A percentile compares a stretch with the other conserved stretches of the same genome.
These are phyloP conservation scores for Poeciliopsis occidentalis DNA, from an alignment of 2,113 vertebrate species.

Conservation along the genomic window DNA sequence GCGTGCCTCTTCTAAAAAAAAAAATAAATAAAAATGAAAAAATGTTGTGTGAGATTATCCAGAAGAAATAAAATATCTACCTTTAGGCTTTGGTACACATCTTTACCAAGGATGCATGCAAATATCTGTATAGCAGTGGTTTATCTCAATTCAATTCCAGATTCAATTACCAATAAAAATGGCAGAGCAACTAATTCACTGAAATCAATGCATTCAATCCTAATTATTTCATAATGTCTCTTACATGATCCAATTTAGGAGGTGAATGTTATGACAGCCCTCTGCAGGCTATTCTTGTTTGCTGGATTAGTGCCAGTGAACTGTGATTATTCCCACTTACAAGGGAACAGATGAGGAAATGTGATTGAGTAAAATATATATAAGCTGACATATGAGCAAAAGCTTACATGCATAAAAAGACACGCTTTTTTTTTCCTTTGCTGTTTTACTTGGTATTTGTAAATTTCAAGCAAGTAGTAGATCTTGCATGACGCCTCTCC, in stretches of 20 bases:
- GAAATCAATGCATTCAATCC: slow-evolving; percentile 22
- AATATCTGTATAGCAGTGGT: neutral
- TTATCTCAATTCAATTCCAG: neutral
- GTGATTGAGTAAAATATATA: too few relatives aligned
- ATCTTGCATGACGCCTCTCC: too few relatives aligned
- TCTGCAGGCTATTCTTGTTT: slow-evolving; percentile 13
- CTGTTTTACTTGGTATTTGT: too few relatives aligned
- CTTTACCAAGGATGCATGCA: neutral
- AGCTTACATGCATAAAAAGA: too few relatives aligned
- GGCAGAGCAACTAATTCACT: slow-evolving; percentile 13
- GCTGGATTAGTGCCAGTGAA: neutral
- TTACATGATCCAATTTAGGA: slow-evolving; percentile 37
- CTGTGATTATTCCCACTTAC: neutral
- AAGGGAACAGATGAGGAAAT: too few relatives aligned
- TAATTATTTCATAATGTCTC: slow-evolving; percentile 44
- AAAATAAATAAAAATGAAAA: too few relatives aligned
- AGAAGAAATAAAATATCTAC: neutral
- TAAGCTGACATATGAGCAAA: too few relatives aligned
- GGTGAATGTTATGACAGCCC: neutral
- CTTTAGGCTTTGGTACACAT: neutral
- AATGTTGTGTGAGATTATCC: neutral
- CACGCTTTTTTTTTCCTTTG: too few relatives aligned
- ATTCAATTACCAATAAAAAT: slow-evolving; percentile 13
- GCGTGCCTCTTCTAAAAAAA: neutral
- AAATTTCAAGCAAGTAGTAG: too few relatives aligned